phyloP scores from a whole-genome alignment of 1,140 invertebrate species.

The Elymnias hypermnestra region DNA sequence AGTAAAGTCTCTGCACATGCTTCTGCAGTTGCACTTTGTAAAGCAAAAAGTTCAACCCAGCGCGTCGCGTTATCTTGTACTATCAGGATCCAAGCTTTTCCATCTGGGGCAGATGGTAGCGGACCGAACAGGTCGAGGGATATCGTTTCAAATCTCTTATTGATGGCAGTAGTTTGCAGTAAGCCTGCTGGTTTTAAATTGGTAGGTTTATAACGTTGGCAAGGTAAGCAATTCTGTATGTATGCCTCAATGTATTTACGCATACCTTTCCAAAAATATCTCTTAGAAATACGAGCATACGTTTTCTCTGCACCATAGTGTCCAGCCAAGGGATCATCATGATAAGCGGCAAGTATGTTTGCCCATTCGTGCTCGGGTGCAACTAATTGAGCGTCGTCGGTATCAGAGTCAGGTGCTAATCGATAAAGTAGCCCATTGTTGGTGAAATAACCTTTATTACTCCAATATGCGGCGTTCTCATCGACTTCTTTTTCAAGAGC shows the following conservation, averaged over 20 bases:
- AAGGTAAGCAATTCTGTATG: constrained; percentile 21
- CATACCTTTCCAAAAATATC: constrained; percentile 43
- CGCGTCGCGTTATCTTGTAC: constrained; percentile 38
- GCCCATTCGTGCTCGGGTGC: constrained; percentile 20
- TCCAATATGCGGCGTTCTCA: constrained; percentile 11
- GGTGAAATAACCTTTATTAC: constrained; percentile 27
- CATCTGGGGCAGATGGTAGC: constrained; percentile 19
- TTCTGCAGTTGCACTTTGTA: constrained; percentile 38
- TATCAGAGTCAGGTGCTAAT: background rate
- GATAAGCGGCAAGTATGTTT: constrained; percentile 25
- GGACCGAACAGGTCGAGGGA: constrained; percentile 43
- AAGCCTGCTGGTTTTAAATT: constrained; percentile 35
- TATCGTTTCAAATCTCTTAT: constrained; percentile 32
- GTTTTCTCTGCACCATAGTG: too few relatives aligned
- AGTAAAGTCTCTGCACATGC: constrained; percentile 34
- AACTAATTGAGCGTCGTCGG: constrained; percentile 19
- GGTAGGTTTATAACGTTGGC: constrained; percentile 34
- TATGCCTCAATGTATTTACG: constrained; percentile 27
- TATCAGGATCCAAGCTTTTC: constrained; percentile 39
- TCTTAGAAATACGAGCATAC: constrained; percentile 15
- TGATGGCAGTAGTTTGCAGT: constrained; percentile 18
- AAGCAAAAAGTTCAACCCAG: constrained; percentile 44
- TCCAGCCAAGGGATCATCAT: constrained; percentile 31
- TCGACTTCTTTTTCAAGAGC: constrained; percentile 22
- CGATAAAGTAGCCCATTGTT: constrained; percentile 32